Base-by-base conservation (phyloP, 35 echinoderm and acorn worm species). In the Ophiothrix spiculata region DNA sequence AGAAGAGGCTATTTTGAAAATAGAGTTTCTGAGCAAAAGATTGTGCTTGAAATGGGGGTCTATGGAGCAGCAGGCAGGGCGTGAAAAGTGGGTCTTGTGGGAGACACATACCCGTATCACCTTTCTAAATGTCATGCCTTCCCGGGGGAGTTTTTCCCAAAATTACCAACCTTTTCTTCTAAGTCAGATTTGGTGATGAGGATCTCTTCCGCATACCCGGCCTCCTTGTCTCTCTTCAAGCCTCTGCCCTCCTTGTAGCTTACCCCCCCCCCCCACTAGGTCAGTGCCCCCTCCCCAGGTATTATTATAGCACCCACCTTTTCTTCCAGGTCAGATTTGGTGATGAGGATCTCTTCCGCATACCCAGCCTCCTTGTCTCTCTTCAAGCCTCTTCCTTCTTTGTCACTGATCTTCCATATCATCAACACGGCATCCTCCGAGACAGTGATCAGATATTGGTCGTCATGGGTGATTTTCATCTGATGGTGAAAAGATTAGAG, bases 341-440 rank as follows among this genome's bases (percentile, higher is more conserved):
- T 99, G 82, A 99, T 99, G 56, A 99, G 96, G 33, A 99, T 99
- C 79, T 99, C 95, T 78, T 99, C 96, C 28, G 96, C 96, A 87
- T 94, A 99, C 4, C 96, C 96, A 34, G 92, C 81, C 77, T 99
- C 96, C 82, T 99, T 99, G 64, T 99, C 96, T 56, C 93, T 94
- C 56, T 90, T 90, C 1, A 99, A 80, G 38, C 92, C 96, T 76
- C 92, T 89, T 16, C 96, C 96, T 86, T 99, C 96, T 73, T 99
- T 99, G 60, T 99, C 96, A 36, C 81, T 92, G 37, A 99, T 99
- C 86, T 99, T 99, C 96, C 96, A 99, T 84, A 99, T 99, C 96
- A 99, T 99, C 32, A 99, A 60, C 4, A 91, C 86, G 0, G 96
- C 88, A 87, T 99, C 96, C 77, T 99, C 96, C 0, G 96, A 99